Base-by-base conservation (phyloP, 2,797 vertebrate species). In the Steatocranus sp. region DNA sequence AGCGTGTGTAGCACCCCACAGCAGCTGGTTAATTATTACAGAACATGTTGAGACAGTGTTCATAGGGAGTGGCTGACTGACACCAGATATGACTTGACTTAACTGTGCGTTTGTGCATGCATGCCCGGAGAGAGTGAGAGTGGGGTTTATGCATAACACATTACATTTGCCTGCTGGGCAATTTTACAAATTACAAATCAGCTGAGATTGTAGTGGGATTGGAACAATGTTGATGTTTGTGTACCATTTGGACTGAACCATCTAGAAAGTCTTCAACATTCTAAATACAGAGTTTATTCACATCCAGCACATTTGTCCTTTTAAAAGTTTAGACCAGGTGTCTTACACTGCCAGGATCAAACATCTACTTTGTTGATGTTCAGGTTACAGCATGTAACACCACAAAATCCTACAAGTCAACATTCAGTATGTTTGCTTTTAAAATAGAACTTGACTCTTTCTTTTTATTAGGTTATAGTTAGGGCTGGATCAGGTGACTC, bases 61-160 rank as follows among this genome's bases (percentile, higher is more conserved):
- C 78, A 80, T 81, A 85, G 78, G 92, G 92, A 88, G 91, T 91
- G 90, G 91, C 84, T 18, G 88, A 81, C 90, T 88, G 94, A 93
- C 94, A 95, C 80, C 86, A 91, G 79, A 95, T 95, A 95, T 95
- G 91, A 96, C 95, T 97, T 92, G 92, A 81, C 86, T 9, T 81
- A 15, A 79, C 74, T 49, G n/a, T 41, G 17, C 54, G 11, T 17
- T 38, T 68, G 48, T 76, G 56, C 77, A 12, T 77, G 34, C 80
- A 27, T 83, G 73, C 7, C 3, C 18, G 12, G 11, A 73, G 41
- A 32, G n/a, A 74, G 41, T 32, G 27, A 76, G 18, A 54, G 23
- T 5, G 12, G 15, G 41, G 3, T 36, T 4, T 15, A n/a, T 10
- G 20, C 15, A 81, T 38, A 34, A 27, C 76, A 9, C 68, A 48